These are phyloP conservation scores for Diarsia brunnea DNA, from an alignment of 2,888 invertebrate genomes.

Conservation along the genomic window DNA sequence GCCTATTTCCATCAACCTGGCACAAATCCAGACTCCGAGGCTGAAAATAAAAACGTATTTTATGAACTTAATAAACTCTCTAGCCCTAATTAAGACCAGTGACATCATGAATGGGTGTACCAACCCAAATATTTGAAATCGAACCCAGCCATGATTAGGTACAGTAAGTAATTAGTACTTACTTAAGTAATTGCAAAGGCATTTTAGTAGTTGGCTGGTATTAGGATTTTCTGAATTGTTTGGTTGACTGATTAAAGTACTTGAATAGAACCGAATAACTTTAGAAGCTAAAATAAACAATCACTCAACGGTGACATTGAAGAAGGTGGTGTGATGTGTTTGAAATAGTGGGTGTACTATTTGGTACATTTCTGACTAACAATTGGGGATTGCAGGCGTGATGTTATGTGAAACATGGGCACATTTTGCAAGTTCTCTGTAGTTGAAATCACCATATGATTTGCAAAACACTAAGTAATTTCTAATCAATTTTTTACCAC, in stretches of 20 bases:
- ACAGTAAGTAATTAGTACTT: slow-evolving; percentile 47
- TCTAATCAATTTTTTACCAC: not conserved
- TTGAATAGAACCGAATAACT: slow-evolving; percentile 9
- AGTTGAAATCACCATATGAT: not conserved
- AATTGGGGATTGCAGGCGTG: not conserved
- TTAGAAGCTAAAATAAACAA: slow-evolving; percentile 5
- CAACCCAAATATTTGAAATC: slow-evolving; percentile 29
- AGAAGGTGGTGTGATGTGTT: not conserved
- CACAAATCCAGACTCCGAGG: too few relatives aligned
- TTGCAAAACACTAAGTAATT: not conserved
- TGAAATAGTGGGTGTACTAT: not conserved
- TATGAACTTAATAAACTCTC: too few relatives aligned
- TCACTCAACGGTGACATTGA: slow-evolving; percentile 1
- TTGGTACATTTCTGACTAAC: not conserved
- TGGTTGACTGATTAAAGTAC: slow-evolving; percentile 17
- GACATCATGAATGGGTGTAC: not conserved
- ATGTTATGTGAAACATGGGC: not conserved
- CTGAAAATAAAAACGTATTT: too few relatives aligned
- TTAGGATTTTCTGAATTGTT: slow-evolving; percentile 32
- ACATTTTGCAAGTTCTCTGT: not conserved
- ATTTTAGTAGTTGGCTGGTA: slow-evolving; percentile 20
- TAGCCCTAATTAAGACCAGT: slow-evolving; percentile 7
- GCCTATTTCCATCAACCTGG: too few relatives aligned
- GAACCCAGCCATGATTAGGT: slow-evolving; percentile 14
- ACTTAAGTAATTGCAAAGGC: slow-evolving; percentile 53